Evolutionary conservation across 2,888 invertebrate genomes (phyloP).

Genomic region (Homarus gammarus): DNA sequence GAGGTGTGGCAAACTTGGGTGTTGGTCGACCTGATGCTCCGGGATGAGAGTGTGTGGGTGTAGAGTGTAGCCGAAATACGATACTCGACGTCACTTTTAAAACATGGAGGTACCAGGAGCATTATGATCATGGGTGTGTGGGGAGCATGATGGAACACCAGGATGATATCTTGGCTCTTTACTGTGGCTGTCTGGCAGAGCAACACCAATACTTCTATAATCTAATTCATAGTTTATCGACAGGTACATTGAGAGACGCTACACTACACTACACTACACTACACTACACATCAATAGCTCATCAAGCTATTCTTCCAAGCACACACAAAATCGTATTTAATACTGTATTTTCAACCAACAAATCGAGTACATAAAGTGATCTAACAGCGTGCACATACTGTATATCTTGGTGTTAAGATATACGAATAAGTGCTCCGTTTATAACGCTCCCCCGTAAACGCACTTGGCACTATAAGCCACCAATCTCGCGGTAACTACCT

Average conservation of each 20-base stretch:
- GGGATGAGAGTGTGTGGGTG: not conserved
- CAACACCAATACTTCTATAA: too few relatives aligned
- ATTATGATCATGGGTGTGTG: not conserved
- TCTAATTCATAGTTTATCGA: not conserved
- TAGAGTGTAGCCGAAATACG: not conserved
- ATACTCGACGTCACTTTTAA: too few relatives aligned
- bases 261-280: too few relatives aligned
- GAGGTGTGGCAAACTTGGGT: not conserved
- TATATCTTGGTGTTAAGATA: too few relatives aligned
- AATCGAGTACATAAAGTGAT: too few relatives aligned
- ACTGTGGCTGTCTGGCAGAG: not conserved
- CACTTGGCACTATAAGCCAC: conserved; percentile 19
- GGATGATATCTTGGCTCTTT: not conserved
- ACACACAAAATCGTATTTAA: too few relatives aligned
- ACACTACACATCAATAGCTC: not conserved
- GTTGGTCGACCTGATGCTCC: not conserved
- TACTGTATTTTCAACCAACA: too few relatives aligned
- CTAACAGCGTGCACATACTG: too few relatives aligned
- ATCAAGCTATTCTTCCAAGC: not conserved
- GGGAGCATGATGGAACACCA: not conserved
- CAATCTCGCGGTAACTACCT: conserved; percentile 35
- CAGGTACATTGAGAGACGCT: too few relatives aligned
- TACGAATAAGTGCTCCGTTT: too few relatives aligned
- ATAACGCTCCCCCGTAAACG: conserved; percentile 11
- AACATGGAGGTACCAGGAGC: not conserved